Conservation (phyloP, 2,113 vertebrate species). For the Xenopus borealis region DNA sequence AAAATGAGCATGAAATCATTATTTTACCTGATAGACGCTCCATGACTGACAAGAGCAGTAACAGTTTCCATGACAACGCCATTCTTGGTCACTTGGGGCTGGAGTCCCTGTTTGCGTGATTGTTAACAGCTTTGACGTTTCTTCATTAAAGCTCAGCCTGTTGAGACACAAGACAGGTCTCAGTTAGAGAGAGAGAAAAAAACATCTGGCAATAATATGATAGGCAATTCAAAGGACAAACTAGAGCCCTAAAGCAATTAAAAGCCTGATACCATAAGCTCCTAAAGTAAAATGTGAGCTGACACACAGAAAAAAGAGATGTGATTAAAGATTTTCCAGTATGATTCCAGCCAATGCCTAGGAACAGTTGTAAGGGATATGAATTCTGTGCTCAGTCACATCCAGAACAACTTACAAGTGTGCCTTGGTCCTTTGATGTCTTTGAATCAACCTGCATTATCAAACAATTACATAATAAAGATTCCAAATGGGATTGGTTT, state of each 20-base stretch:
- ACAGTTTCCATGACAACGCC: slow-evolving; percentile 88
- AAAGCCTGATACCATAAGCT: slow-evolving; percentile 38
- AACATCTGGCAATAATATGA: slow-evolving; percentile 43
- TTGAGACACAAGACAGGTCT: slow-evolving; percentile 56
- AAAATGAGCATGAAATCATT: slow-evolving; percentile 16
- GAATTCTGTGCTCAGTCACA: slow-evolving; percentile 6
- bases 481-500: slow-evolving; percentile 38
- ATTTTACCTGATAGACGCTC: slow-evolving; percentile 86
- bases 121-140: slow-evolving; percentile 67
- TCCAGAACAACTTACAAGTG: neutral
- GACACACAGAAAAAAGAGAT: slow-evolving; percentile 45
- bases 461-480: slow-evolving; percentile 7
- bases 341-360: slow-evolving; percentile 20
- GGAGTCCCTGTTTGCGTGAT: slow-evolving; percentile 57
- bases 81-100: slow-evolving; percentile 74
- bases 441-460: neutral
- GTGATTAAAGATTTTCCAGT: slow-evolving; percentile 13
- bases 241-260: slow-evolving; percentile 41
- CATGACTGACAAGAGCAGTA: slow-evolving; percentile 83
- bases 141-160: slow-evolving; percentile 86
- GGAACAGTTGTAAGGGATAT: slow-evolving; percentile 16
- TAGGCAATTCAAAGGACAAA: slow-evolving; percentile 43
- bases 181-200: slow-evolving; percentile 47
- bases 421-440: neutral
- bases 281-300: slow-evolving; percentile 11